Evolutionary conservation across 2,888 invertebrate genomes (phyloP), one percentile per base, ranked within the genome.

Genomic region (Sphinx pinastri): DNA sequence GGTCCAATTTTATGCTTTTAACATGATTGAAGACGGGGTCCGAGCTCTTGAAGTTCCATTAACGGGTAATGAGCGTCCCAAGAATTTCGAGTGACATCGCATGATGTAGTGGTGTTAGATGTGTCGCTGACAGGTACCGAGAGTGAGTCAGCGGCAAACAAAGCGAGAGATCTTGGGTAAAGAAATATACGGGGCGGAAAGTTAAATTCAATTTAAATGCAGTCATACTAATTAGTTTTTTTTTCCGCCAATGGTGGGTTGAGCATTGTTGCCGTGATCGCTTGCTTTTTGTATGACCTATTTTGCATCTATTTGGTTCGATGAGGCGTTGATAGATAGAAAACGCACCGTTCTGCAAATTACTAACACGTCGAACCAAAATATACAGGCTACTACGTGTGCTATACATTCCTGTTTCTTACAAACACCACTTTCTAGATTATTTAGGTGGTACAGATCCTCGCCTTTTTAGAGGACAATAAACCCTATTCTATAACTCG

Each of bases 51-150:
- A 88, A 85, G 86, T 82, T 88, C 87, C 88, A 88, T 89, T 91
- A 90, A 84, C 79, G 84, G 86, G 84, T 90, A 91, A 91, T 89
- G 88, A 91, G 87, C 84, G 86, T 82, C 83, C 80, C 77, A 82
- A 83, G 86, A 88, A 88, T 88, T 84, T 86, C 83, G 85, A 85
- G 86, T 85, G 90, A 86, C 88, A 85, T 83, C 78, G 77, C 84
- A 83, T 90, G 89, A 91, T 89, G 84, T 84, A 92, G 89, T 87
- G 87, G 84, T 83, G 82, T 84, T 86, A 82, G 79, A 84, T 84
- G 83, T 87, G 86, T 85, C 86, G 84, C 81, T 87, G 89, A 90
- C 92, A 93, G 90, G 91, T 92, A 91, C 86, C 76, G 81, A 81
- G 81, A 81, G 80, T 91, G 91, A 92, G 80, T 91, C 91, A 91